Conservation (phyloP, 2,113 vertebrate species). For the Copsychus sechellarum region DNA sequence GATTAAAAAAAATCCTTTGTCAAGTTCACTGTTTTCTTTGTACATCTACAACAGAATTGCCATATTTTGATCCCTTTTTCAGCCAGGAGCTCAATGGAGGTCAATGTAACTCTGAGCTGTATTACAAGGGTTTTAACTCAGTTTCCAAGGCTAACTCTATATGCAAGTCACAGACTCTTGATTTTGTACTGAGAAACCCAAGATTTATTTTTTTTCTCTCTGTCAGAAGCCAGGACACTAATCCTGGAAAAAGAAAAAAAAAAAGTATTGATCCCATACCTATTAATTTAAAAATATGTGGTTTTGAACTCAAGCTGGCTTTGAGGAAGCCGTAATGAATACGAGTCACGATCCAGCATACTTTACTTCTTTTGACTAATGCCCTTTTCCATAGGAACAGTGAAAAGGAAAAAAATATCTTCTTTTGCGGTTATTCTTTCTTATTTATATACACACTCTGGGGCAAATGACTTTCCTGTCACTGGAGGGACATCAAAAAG, state of each 20-base stretch:
- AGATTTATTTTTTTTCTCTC: not conserved
- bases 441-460: slow-evolving; percentile 42
- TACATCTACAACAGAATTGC: not conserved
- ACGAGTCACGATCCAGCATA: not conserved
- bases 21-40: not conserved
- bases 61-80: not conserved
- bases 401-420: not conserved
- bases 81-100: not conserved
- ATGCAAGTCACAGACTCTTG: not conserved
- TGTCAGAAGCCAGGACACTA: not conserved
- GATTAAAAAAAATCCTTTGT: not conserved
- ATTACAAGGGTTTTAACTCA: not conserved
- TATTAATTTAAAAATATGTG: slow-evolving; percentile 36
- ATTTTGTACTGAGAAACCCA: not conserved
- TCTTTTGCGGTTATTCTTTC: not conserved
- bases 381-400: slow-evolving; percentile 9
- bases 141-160: not conserved
- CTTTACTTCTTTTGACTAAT: slow-evolving; percentile 8
- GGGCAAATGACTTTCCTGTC: slow-evolving; percentile 41
- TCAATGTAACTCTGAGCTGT: not conserved
- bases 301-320: slow-evolving; percentile 20
- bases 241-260: not conserved
- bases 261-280: not conserved
- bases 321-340: slow-evolving; percentile 24
- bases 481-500: slow-evolving; percentile 45